These are phyloP conservation scores for Leuciscus idus DNA, from an alignment of 2,113 vertebrate species.

Conservation along the genomic window DNA sequence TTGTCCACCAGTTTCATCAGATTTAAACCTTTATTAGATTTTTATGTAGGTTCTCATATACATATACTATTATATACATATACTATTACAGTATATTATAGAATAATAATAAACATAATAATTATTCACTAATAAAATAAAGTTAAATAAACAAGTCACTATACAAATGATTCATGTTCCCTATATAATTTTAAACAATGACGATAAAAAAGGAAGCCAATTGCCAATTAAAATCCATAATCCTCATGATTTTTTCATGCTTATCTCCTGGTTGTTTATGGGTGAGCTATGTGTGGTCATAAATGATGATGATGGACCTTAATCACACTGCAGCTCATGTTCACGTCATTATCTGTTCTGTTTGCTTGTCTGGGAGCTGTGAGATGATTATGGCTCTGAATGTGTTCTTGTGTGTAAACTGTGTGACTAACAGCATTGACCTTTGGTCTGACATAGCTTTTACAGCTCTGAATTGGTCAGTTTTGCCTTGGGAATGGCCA, in stretches of 20 bases:
- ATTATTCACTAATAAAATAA: too few species aligned
- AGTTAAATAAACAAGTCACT: too few species aligned
- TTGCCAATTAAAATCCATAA: neutral
- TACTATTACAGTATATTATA: too few species aligned
- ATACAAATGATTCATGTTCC: too few species aligned
- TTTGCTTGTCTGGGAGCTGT: neutral
- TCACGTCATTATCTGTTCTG: neutral
- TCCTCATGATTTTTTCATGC: neutral
- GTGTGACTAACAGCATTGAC: neutral
- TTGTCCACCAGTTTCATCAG: too few species aligned
- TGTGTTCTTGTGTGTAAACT: neutral
- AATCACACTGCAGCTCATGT: neutral
- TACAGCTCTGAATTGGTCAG: neutral
- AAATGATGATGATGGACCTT: neutral
- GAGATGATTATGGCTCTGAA: neutral
- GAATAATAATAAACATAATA: too few species aligned
- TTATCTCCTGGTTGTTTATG: conserved; percentile 17
- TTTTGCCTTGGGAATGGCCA: conserved; percentile 1
- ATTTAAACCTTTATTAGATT: too few species aligned
- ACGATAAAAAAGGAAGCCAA: neutral
- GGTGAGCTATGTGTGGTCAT: neutral
- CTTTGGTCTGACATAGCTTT: neutral
- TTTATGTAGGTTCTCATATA: too few species aligned
- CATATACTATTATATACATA: too few species aligned
- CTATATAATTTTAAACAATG: neutral